Conservation (phyloP, 2,797 vertebrate genomes). For the Sarcoramphus papa region DNA sequence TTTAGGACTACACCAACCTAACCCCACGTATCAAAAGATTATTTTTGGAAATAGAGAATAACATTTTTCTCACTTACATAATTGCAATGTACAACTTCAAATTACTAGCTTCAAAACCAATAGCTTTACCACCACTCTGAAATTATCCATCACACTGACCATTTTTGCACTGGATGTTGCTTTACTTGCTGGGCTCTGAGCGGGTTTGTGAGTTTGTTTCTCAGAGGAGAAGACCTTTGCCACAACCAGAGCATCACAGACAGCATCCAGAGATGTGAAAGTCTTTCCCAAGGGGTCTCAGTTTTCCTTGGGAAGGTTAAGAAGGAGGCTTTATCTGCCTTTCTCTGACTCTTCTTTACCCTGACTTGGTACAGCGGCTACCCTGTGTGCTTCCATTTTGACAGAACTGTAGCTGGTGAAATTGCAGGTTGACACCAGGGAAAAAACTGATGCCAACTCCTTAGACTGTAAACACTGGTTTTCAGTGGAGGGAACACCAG, state of each 20-base stretch:
- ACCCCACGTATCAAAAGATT: constrained; percentile 32
- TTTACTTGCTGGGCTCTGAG: background rate
- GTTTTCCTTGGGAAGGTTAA: background rate
- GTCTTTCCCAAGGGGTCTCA: background rate
- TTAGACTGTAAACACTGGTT: background rate
- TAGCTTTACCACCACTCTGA: background rate
- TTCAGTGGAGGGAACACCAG: background rate
- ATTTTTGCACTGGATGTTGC: background rate
- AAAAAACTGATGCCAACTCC: background rate
- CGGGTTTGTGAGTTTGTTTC: background rate
- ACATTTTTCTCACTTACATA: constrained; percentile 47
- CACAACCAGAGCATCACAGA: background rate
- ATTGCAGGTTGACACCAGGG: background rate
- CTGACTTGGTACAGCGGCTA: background rate
- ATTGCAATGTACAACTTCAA: constrained; percentile 28
- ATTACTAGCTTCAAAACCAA: constrained; percentile 48
- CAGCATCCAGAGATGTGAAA: background rate
- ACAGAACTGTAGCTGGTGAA: background rate
- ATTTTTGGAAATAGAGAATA: constrained; percentile 44
- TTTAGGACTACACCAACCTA: constrained; percentile 5
- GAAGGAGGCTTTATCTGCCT: background rate
- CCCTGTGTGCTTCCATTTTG: background rate
- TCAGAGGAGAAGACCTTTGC: background rate
- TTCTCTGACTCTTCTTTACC: background rate
- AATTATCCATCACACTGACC: constrained; percentile 40